Conservation (phyloP, 2,797 vertebrate genomes). For the Parotocinclus haroldoi region DNA sequence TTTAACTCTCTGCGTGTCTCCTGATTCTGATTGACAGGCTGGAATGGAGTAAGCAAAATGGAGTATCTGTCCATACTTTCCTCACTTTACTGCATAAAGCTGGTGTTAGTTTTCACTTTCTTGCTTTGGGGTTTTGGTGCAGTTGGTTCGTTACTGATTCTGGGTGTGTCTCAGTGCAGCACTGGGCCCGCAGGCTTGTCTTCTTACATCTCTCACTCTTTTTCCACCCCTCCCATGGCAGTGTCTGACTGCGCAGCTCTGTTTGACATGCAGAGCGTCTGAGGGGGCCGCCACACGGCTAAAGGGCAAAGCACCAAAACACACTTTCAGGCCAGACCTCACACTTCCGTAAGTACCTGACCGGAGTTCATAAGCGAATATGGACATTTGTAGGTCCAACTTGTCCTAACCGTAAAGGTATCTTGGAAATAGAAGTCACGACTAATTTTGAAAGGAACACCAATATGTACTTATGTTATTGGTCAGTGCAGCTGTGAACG, state of each 20-base stretch:
- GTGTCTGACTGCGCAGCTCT: conserved; percentile 73
- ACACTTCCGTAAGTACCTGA: conserved; percentile 38
- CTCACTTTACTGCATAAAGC: too few species aligned
- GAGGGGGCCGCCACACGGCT: conserved; percentile 71
- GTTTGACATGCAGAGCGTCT: conserved; percentile 78
- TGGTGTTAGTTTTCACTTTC: background rate
- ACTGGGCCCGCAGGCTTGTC: conserved; percentile 57
- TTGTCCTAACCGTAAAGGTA: background rate
- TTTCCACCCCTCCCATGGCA: conserved; percentile 50
- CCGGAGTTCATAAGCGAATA: conserved; percentile 34
- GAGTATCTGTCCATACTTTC: too few species aligned
- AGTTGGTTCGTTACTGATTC: conserved; percentile 69
- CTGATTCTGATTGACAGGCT: too few species aligned
- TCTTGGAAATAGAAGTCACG: background rate
- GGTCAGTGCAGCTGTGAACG: conserved; percentile 22
- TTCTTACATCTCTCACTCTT: conserved; percentile 34
- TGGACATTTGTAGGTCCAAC: too few species aligned
- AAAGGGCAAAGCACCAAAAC: conserved; percentile 77
- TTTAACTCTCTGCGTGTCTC: background rate
- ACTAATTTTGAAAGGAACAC: conserved; percentile 4
- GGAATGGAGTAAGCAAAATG: too few species aligned
- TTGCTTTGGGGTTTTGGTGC: conserved; percentile 53
- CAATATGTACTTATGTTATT: background rate
- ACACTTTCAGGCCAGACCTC: conserved; percentile 50
- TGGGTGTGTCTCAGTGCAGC: conserved; percentile 70